Evolutionary conservation across 2,888 invertebrate species (phyloP).

Genomic region (Pristionchus japonicus): DNA sequence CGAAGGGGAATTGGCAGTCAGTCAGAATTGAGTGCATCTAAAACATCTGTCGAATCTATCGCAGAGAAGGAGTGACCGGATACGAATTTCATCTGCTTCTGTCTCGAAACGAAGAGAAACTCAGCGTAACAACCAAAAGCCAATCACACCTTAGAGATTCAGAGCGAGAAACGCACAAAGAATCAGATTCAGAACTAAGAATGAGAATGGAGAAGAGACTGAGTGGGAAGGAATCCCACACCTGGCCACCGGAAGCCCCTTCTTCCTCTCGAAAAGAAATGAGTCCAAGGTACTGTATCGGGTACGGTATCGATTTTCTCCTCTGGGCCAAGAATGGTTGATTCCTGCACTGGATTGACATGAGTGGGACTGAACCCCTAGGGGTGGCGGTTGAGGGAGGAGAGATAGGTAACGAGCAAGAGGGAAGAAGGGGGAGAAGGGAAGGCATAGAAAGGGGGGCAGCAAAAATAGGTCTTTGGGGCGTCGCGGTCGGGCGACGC

Average conservation of each 20-base stretch:
- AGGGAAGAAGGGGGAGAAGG: neutral
- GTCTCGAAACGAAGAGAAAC: neutral
- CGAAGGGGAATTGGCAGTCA: neutral
- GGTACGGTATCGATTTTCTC: neutral
- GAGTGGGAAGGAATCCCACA: neutral
- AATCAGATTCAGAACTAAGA: neutral
- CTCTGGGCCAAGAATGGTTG: neutral
- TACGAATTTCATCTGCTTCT: slow-evolving; percentile 23
- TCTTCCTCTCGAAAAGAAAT: neutral
- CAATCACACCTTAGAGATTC: too few species aligned
- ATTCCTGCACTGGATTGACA: neutral
- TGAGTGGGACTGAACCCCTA: neutral
- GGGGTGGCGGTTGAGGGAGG: neutral
- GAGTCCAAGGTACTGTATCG: neutral
- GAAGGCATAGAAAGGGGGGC: neutral
- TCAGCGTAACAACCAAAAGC: neutral
- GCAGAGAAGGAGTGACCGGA: slow-evolving; percentile 49
- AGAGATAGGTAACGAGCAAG: slow-evolving; percentile 19
- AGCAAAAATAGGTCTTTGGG: neutral
- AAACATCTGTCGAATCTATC: slow-evolving; percentile 33
- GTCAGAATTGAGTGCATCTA: neutral
- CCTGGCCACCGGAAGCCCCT: neutral
- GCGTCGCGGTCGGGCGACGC: slow-evolving; percentile 12
- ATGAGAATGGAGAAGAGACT: neutral
- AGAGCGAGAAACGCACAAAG: too few species aligned